Evolutionary conservation across 2,797 vertebrate species (phyloP).

Genomic region (Clarias fuscus): DNA sequence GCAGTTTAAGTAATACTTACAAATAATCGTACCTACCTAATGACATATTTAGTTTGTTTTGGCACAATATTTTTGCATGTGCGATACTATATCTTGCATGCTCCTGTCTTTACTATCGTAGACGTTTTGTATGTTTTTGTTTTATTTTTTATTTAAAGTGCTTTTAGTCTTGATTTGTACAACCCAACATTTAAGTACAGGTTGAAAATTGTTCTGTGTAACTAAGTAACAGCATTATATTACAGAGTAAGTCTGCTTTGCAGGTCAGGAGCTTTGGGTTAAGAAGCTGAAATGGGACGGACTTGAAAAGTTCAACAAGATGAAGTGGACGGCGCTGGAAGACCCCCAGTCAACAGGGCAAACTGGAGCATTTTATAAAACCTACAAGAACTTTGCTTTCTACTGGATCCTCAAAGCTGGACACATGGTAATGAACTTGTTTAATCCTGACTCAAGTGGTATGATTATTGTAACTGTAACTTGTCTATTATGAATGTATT

Average conservation of each 20-base stretch:
- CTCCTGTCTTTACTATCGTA: background rate
- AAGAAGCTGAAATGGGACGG: constrained; percentile 84
- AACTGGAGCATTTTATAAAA: constrained; percentile 90
- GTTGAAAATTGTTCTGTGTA: background rate
- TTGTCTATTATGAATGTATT: background rate
- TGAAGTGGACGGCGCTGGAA: constrained; percentile 84
- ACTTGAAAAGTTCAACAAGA: constrained; percentile 74
- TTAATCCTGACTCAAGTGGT: background rate
- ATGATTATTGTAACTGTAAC: background rate
- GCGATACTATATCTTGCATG: background rate
- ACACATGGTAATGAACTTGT: constrained; percentile 83
- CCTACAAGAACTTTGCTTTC: constrained; percentile 87
- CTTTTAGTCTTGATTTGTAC: background rate
- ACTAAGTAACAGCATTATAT: background rate
- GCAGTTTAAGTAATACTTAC: background rate
- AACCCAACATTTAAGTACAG: background rate
- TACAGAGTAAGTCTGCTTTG: background rate
- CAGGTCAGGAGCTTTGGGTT: constrained; percentile 93
- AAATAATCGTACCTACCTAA: background rate
- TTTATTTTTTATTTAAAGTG: background rate
- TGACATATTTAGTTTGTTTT: background rate
- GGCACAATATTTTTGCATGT: background rate
- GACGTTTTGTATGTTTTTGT: background rate
- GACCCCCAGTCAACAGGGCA: constrained; percentile 66
- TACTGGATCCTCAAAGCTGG: constrained; percentile 97